Conservation (phyloP, 37 sponge, comb jelly and placozoan species). For the Bolinopsis microptera region DNA sequence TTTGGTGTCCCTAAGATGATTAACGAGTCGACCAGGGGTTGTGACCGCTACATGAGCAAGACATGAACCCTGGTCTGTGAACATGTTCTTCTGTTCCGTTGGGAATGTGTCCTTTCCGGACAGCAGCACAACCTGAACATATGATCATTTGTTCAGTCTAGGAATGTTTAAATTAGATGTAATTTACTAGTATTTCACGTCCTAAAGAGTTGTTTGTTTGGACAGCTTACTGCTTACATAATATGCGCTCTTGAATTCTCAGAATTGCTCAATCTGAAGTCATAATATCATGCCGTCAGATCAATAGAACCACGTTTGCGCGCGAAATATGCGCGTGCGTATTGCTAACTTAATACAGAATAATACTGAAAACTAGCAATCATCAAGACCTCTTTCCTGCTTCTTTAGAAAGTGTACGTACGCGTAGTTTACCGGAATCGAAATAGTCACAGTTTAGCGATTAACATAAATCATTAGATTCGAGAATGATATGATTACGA, state of each 20-base stretch:
- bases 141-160: not conserved
- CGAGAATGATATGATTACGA: too few species aligned
- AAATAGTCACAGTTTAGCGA: too few species aligned
- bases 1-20: conserved; percentile 68
- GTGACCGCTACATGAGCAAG: conserved; percentile 77
- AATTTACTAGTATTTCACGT: too few species aligned
- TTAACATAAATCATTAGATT: too few species aligned
- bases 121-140: not conserved
- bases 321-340: conserved; percentile 14
- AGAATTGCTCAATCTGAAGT: too few species aligned
- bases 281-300: not conserved
- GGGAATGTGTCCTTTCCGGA: conserved; percentile 35
- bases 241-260: too few species aligned
- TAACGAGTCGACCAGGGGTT: conserved; percentile 88
- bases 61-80: not conserved
- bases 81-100: not conserved
- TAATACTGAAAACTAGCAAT: not conserved
- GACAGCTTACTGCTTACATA: too few species aligned
- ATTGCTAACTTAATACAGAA: not conserved
- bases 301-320: too few species aligned
- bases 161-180: too few species aligned
- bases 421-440: too few species aligned
- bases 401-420: too few species aligned
- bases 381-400: not conserved
- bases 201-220: too few species aligned